These are phyloP conservation scores for Drosophila planitibia DNA, from an alignment of 2,888 invertebrate species.

Conservation along the genomic window DNA sequence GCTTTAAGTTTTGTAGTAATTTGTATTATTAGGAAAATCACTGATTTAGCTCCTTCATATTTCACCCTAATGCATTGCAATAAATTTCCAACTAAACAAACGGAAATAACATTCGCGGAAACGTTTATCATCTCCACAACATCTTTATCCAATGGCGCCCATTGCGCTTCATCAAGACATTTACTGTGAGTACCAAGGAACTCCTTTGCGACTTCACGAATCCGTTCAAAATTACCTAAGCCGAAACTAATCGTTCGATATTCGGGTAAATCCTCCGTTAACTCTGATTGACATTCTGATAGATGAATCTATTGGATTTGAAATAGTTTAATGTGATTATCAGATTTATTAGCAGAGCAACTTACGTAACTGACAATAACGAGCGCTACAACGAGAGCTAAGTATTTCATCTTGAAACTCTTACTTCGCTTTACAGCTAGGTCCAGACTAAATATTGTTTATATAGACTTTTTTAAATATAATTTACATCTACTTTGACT, in stretches of 20 bases:
- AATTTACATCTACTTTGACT: not conserved
- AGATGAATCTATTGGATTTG: not conserved
- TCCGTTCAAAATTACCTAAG: not conserved
- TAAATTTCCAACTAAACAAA: not conserved
- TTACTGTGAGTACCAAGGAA: accelerated
- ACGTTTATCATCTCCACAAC: not conserved
- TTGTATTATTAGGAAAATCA: not conserved
- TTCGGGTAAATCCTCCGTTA: accelerated
- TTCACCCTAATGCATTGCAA: not conserved
- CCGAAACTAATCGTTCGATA: not conserved
- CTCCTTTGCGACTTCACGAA: not conserved
- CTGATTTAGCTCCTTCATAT: not conserved
- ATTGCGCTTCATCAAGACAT: not conserved
- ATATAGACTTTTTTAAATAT: not conserved
- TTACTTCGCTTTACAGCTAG: not conserved
- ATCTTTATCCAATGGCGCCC: not conserved
- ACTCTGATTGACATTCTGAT: not conserved
- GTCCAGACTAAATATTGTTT: not conserved
- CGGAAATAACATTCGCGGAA: not conserved
- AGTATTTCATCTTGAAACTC: not conserved
- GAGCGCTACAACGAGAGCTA: not conserved
- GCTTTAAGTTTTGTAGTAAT: not conserved
- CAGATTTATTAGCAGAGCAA: not conserved
- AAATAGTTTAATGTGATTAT: not conserved
- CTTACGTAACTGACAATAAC: not conserved